phyloP scores from a whole-genome alignment of 2,888 invertebrate genomes.

The Conomelus anceps region DNA sequence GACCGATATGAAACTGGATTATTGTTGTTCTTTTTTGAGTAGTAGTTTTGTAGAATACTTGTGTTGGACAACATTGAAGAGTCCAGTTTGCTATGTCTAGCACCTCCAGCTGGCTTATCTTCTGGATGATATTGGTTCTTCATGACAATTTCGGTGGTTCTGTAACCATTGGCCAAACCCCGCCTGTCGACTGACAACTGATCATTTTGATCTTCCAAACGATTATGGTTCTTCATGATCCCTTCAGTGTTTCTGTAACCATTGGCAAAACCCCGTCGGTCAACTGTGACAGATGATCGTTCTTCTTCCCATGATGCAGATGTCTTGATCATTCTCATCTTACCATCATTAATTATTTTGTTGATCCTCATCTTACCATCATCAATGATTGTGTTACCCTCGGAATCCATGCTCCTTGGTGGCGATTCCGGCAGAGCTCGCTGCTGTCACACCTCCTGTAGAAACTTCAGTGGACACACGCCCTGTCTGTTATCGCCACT shows the following conservation, averaged over 20 bases:
- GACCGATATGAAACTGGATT: background rate
- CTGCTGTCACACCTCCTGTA: constrained; percentile 85
- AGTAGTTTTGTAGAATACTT: background rate
- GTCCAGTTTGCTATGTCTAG: background rate
- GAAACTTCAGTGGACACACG: constrained; percentile 87
- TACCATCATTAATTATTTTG: background rate
- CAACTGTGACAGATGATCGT: background rate
- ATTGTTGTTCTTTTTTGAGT: background rate
- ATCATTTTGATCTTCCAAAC: background rate
- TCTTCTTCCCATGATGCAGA: background rate
- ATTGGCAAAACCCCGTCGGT: background rate
- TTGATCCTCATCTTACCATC: background rate
- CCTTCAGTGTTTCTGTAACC: background rate
- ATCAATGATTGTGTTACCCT: background rate
- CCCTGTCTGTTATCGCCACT: constrained; percentile 90
- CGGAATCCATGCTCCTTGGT: constrained; percentile 15
- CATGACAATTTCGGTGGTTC: background rate
- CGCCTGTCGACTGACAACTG: background rate
- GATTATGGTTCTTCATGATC: background rate
- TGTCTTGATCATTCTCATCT: background rate
- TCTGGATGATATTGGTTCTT: background rate
- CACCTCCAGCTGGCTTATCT: background rate
- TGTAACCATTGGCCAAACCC: background rate
- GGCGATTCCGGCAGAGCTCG: constrained; percentile 16
- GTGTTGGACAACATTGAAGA: background rate